A percentile compares a stretch with the other conserved stretches of the same genome.
phyloP scores from a whole-genome alignment of 2,888 invertebrate species.

The Cerceris ruficornis region DNA sequence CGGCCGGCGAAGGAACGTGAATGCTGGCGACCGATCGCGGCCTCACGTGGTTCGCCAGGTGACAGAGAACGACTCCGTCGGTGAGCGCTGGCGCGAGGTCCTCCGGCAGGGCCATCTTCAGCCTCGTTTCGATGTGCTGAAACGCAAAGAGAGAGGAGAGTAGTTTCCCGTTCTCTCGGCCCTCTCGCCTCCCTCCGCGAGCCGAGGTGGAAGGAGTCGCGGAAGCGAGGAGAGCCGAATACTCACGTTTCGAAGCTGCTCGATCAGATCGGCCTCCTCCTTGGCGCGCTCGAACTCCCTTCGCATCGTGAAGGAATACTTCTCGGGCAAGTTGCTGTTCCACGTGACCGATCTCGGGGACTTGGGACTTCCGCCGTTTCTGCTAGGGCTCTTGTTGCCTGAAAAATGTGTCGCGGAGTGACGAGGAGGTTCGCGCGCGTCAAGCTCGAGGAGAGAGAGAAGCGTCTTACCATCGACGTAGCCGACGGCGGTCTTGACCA shows the following conservation, averaged over 20 bases:
- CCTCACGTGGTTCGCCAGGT: constrained; percentile 95
- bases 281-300: constrained; percentile 95
- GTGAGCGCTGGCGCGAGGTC: constrained; percentile 92
- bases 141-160: constrained; percentile 54
- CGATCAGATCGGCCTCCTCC: constrained; percentile 93
- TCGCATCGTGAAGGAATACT: constrained; percentile 95
- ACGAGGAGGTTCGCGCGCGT: too few species aligned
- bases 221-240: background rate
- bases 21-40: constrained; percentile 96
- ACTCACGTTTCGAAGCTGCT: constrained; percentile 91
- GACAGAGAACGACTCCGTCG: constrained; percentile 97
- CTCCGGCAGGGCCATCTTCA: constrained; percentile 94
- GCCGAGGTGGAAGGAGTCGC: background rate
- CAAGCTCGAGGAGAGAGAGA: too few species aligned
- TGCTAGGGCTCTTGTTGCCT: constrained; percentile 74
- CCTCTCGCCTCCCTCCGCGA: too few species aligned
- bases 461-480: constrained; percentile 83
- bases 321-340: constrained; percentile 89
- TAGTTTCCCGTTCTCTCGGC: background rate
- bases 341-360: constrained; percentile 85
- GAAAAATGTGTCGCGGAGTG: background rate
- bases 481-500: constrained; percentile 84
- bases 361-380: constrained; percentile 76
- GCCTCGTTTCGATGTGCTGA: constrained; percentile 93
- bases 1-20: constrained; percentile 96